Base-by-base conservation (phyloP, 2,888 invertebrate species). In the Eustalomyia histrio region DNA sequence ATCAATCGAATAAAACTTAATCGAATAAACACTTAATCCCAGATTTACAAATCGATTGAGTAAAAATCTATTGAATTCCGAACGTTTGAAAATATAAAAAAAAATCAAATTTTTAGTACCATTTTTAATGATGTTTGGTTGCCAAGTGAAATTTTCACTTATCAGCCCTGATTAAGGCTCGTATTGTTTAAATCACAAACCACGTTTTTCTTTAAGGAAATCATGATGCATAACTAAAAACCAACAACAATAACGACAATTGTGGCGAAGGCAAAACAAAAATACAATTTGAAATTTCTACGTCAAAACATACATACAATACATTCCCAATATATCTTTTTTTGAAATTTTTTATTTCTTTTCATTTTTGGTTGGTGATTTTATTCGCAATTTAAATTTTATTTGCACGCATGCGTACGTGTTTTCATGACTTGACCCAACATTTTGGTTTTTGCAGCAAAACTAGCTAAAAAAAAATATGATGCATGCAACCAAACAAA, bases 351-450 rank as follows among this genome's bases (percentile, higher is more conserved):
- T 57, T 12, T 69, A 64, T 21, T n/a, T 39, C 18, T 65, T 60
- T n/a, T n/a, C n/a, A n/a, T n/a, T n/a, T n/a, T 35, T 5, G 14
- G 12, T 12, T 39, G 10, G n/a, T 14, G 43, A 47, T 47, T 76
- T 76, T 69, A 74, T 79, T 63, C 69, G 65, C 69, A 79, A 74
- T 79, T 74, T 74, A 80, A 68, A 7, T 67, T 76, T 63, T 80
- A 73, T 80, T 76, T 76, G 73, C 69, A 80, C 73, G 76, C 69
- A 76, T 69, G 72, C 80, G 80, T 80, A 80, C 73, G 76, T 76
- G 73, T 50, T 50, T 76, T 18, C n/a, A 52, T 50, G 47, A 55
- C 33, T 35, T 35, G 39, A 18, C 16, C 17, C 29, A 67, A 12
- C n/a, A n/a, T 47, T 57, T 50, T 68, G 67, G 47, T 47, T 1